Evolutionary conservation across 2,797 vertebrate genomes (phyloP).

Genomic region (Typhlichthys eigenmanni): DNA sequence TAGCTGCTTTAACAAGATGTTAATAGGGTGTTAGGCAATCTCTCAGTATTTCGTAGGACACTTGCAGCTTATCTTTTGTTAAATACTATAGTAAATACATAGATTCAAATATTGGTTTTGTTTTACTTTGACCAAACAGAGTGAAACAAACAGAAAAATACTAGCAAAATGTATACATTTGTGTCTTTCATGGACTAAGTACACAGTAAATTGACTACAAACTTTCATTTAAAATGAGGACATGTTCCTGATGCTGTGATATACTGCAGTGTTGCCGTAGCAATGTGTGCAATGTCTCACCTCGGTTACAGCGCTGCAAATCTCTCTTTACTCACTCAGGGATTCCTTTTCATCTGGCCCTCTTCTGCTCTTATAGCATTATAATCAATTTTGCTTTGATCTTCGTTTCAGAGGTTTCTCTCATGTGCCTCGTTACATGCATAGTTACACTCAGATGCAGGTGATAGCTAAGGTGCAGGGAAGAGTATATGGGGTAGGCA

Average conservation of each 20-base stretch:
- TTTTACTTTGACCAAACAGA: slow-evolving; percentile 11
- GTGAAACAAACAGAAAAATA: too few relatives aligned
- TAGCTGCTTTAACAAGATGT: too few relatives aligned
- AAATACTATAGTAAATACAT: too few relatives aligned
- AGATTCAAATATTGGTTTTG: background rate
- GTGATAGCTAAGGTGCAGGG: background rate
- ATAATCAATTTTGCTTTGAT: slow-evolving; percentile 53
- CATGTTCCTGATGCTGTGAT: too few relatives aligned
- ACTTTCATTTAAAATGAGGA: too few relatives aligned
- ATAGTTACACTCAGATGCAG: slow-evolving; percentile 25
- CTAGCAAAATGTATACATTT: too few relatives aligned
- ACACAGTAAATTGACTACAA: too few relatives aligned
- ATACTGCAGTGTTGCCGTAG: background rate
- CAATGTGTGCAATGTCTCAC: background rate
- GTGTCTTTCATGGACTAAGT: too few relatives aligned
- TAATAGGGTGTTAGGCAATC: too few relatives aligned
- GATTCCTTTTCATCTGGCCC: slow-evolving; percentile 53
- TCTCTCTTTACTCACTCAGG: slow-evolving; percentile 41
- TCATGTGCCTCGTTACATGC: too few relatives aligned
- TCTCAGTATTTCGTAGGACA: too few relatives aligned
- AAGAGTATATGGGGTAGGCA: background rate
- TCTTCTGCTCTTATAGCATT: slow-evolving; percentile 14
- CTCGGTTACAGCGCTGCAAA: background rate
- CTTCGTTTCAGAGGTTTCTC: slow-evolving; percentile 21
- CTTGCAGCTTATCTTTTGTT: too few relatives aligned